phyloP scores from a whole-genome alignment of 2,113 vertebrate species.

The Aegithalos caudatus region DNA sequence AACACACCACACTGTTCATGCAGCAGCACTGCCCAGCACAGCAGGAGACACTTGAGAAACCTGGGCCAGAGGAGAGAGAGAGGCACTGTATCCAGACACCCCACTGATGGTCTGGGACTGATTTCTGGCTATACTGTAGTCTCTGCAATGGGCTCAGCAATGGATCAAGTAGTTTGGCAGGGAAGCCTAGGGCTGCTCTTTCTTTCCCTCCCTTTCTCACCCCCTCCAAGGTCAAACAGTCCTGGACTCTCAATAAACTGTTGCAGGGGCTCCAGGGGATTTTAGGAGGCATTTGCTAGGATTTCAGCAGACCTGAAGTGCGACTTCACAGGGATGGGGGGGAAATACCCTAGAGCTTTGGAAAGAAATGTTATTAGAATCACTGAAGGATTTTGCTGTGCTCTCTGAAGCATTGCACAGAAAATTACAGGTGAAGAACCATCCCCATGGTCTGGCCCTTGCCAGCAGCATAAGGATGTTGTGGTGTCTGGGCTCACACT shows the following conservation, averaged over 20 bases:
- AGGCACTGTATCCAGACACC: background rate
- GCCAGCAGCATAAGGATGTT: background rate
- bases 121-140: background rate
- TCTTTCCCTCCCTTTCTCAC: background rate
- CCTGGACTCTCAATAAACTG: background rate
- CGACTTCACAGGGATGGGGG: background rate
- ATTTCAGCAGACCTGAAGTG: conserved; percentile 37
- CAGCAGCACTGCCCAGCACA: background rate
- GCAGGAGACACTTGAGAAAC: background rate
- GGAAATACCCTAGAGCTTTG: background rate
- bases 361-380: conserved; percentile 15
- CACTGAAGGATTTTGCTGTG: conserved; percentile 36
- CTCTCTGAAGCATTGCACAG: conserved; percentile 13
- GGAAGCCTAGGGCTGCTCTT: background rate
- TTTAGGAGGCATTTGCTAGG: conserved; percentile 36
- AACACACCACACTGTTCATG: rapidly evolving
- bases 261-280: background rate
- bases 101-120: background rate
- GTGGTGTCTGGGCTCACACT: background rate
- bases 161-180: background rate
- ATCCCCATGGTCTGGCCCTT: background rate
- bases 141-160: background rate
- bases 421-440: conserved; percentile 7
- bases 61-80: background rate
- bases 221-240: conserved; percentile 7